Evolutionary conservation across 2,797 vertebrate species (phyloP).

Genomic region (Coreius guichenoti): DNA sequence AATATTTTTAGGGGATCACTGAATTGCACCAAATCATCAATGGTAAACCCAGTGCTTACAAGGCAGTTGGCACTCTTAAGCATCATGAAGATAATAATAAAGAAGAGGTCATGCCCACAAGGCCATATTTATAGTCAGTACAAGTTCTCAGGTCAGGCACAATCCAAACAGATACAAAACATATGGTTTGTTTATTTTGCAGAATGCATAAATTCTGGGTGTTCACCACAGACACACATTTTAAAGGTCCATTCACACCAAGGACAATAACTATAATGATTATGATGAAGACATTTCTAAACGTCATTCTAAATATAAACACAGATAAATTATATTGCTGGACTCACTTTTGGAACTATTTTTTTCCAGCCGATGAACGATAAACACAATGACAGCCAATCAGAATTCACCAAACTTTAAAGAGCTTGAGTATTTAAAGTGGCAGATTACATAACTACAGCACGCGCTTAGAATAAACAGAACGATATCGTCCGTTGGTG

Average conservation of each 20-base stretch:
- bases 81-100: constrained; percentile 15
- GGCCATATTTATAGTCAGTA: neutral
- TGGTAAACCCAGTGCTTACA: constrained; percentile 30
- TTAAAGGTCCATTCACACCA: neutral
- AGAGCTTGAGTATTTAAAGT: neutral
- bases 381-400: neutral
- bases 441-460: neutral
- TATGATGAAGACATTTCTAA: neutral
- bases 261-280: neutral
- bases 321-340: neutral
- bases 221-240: neutral
- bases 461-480: neutral
- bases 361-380: neutral
- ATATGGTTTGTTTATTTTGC: neutral
- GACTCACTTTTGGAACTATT: neutral
- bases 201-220: neutral
- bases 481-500: neutral
- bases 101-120: constrained; percentile 2
- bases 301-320: no score
- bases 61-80: constrained; percentile 11
- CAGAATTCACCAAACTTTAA: neutral
- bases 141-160: constrained; percentile 29
- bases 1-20: constrained; percentile 71
- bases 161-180: constrained; percentile 12
- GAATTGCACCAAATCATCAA: constrained; percentile 61